Percentiles rank a stretch among this genome's conserved stretches.
Conservation (phyloP, 1,140 invertebrate genomes). For the Telenomus remus region DNA sequence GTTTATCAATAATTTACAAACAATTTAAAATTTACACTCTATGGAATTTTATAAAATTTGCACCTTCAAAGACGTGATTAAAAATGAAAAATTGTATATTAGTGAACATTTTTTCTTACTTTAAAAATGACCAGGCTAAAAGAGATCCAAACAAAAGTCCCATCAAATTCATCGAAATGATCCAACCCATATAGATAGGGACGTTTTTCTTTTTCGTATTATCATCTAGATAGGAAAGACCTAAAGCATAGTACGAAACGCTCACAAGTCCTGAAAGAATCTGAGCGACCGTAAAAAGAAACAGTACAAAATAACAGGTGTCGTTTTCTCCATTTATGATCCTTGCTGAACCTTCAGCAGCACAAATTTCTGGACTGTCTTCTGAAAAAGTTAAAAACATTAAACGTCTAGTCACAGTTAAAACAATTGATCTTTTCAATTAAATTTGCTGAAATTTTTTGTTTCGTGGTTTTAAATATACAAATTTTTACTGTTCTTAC, state of each 20-base stretch:
- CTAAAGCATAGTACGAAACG: constrained; percentile 79
- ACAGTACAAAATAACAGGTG: constrained; percentile 71
- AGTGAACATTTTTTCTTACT: constrained; percentile 55
- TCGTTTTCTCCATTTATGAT: constrained; percentile 60
- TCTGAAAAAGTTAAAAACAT: constrained; percentile 57
- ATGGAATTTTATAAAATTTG: too few relatives aligned
- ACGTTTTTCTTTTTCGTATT: constrained; percentile 79
- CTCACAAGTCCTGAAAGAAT: constrained; percentile 78
- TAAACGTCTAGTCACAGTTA: constrained; percentile 26
- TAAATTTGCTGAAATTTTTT: too few relatives aligned
- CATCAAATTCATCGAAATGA: constrained; percentile 66
- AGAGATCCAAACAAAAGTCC: constrained; percentile 71
- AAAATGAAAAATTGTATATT: too few relatives aligned
- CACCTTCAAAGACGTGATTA: too few relatives aligned
- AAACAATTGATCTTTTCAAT: too few relatives aligned
- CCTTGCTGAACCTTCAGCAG: constrained; percentile 53
- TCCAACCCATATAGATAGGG: constrained; percentile 72
- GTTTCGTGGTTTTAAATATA: too few relatives aligned
- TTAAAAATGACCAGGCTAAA: constrained; percentile 70
- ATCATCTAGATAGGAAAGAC: constrained; percentile 82
- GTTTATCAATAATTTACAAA: too few relatives aligned
- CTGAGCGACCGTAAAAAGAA: constrained; percentile 78
- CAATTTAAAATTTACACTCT: not conserved
- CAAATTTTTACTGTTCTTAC: constrained; percentile 51
- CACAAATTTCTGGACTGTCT: constrained; percentile 70